These are phyloP conservation scores for Cryptus armator DNA, from an alignment of 2,888 invertebrate species.

Conservation along the genomic window DNA sequence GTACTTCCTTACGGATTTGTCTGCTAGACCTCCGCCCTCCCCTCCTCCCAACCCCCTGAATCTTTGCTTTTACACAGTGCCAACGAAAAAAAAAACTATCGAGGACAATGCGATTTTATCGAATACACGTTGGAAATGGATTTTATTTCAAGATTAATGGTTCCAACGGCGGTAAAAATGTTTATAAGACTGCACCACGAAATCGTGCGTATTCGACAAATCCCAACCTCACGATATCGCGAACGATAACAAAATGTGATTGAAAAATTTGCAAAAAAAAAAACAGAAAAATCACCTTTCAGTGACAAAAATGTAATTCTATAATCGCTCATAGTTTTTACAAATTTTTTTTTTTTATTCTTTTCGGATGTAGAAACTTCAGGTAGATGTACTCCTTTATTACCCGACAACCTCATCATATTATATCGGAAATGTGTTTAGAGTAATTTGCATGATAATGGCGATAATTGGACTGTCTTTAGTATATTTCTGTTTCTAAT, in stretches of 20 bases:
- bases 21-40: slow-evolving; percentile 43
- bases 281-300: neutral
- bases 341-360: too few relatives aligned
- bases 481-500: slow-evolving; percentile 82
- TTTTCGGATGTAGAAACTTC: too few relatives aligned
- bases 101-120: slow-evolving; percentile 59
- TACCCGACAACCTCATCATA: neutral
- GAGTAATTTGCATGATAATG: slow-evolving; percentile 48
- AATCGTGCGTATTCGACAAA: neutral
- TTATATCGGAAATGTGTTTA: slow-evolving; percentile 39
- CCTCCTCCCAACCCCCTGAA: slow-evolving; percentile 20
- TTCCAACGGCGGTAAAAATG: neutral
- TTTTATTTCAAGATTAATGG: neutral
- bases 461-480: slow-evolving; percentile 80
- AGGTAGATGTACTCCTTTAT: neutral
- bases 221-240: neutral
- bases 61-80: slow-evolving; percentile 33
- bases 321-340: too few relatives aligned
- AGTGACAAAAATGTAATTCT: too few relatives aligned
- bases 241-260: neutral
- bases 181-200: neutral
- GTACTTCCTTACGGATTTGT: slow-evolving; percentile 69
- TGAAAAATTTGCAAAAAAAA: neutral
- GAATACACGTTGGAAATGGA: slow-evolving; percentile 53
- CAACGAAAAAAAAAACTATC: slow-evolving; percentile 14